Base-by-base conservation (phyloP, 1,140 invertebrate species). In the Leptoteleia sp. region DNA sequence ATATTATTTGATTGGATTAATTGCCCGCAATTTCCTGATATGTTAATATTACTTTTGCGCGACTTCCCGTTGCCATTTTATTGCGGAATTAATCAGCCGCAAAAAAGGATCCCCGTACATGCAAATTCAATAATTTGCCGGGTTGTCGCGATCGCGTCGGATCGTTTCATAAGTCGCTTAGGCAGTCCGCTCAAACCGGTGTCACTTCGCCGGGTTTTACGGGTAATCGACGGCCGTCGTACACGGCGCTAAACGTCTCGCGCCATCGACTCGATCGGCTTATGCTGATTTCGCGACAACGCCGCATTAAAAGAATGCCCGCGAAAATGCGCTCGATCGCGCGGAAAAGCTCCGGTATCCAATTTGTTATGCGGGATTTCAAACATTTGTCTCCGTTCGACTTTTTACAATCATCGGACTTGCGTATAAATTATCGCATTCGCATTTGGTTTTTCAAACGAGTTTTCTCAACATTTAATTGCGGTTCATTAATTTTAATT, bases 91-190 rank as follows among this genome's bases (percentile, higher is more conserved):
- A 65, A 62, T 76, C 68, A 55, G 19, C 38, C 15, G 37, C 19
- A 31, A 72, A 54, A 47, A 27, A 52, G 11, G 54, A 31, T 55
- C 29, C n/a, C 33, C 22, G 25, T 54, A 16, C 22, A 68, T 76
- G 62, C 59, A 70, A 65, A 70, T 70, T 68, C 52, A 70, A 77
- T 70, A 77, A 77, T 77, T 77, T 64, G 35, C 40, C 43, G 17
- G 31, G 37, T 38, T 42, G 62, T 50, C n/a, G 54, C 67, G 42
- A 47, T 59, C 45, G 52, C 68, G 50, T 62, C 27, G 12, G 59
- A 42, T 59, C 37, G 42, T 75, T 52, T 75, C 31, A 64, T 47
- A 67, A 75, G 25, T 59, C 19, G 73, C 25, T 38, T 42, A 37
- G 40, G 40, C 33, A 65, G 50, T 62, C 38, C 3, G n/a, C 40